A percentile compares a stretch with the other conserved stretches of the same genome.
These are phyloP conservation scores for Kuschelorhynchus macadamiae DNA, from an alignment of 2,888 invertebrate genomes.

Conservation along the genomic window DNA sequence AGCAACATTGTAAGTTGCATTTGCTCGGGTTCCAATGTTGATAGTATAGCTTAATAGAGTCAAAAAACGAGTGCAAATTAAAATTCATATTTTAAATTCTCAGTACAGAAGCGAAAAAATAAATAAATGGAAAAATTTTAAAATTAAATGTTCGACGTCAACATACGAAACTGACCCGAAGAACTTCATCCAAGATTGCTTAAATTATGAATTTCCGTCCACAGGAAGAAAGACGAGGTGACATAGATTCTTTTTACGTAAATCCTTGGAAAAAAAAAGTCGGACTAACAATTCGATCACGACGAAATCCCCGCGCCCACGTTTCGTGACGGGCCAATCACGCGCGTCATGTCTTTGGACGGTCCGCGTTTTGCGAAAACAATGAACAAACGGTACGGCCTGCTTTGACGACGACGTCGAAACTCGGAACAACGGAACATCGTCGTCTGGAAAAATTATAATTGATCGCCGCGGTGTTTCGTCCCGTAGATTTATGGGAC, in stretches of 20 bases:
- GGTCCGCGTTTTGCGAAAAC: constrained; percentile 41
- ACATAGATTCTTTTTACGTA: constrained; percentile 29
- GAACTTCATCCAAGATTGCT: too few relatives aligned
- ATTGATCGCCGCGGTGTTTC: constrained; percentile 37
- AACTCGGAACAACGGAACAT: constrained; percentile 42
- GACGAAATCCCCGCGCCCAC: constrained; percentile 26
- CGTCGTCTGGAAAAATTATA: constrained; percentile 40
- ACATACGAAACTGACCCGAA: too few relatives aligned
- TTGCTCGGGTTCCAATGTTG: too few relatives aligned
- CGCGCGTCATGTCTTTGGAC: constrained; percentile 33
- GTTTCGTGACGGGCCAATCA: constrained; percentile 45
- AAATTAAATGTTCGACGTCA: too few relatives aligned
- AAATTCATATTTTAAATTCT: too few relatives aligned
- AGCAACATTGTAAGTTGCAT: too few relatives aligned
- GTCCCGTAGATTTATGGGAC: constrained; percentile 33
- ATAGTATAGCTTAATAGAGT: too few relatives aligned
- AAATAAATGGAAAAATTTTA: too few relatives aligned
- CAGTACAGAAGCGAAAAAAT: too few relatives aligned
- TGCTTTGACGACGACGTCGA: constrained; percentile 23
- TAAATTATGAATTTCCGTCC: too few relatives aligned
- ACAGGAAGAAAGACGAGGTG: neutral
- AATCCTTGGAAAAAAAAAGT: constrained; percentile 21
- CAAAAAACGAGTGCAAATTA: too few relatives aligned
- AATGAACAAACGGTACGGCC: constrained; percentile 44
- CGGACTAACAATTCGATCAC: constrained; percentile 34